Base-by-base conservation (phyloP, 1,140 invertebrate species). In the Drosophila tani region DNA sequence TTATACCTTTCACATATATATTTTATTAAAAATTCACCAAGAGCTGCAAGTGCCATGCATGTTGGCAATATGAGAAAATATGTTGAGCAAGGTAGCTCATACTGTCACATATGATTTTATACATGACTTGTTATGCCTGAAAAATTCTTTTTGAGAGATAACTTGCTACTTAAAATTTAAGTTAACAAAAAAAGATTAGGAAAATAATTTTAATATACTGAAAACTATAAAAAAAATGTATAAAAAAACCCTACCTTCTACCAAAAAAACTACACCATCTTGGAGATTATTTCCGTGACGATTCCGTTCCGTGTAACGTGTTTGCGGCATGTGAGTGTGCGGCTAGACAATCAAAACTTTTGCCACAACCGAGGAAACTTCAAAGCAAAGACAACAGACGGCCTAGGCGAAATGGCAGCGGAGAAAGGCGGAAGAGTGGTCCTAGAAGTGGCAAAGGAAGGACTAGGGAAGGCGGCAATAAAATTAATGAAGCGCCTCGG, bases 271-370 rank as follows among this genome's bases (percentile, higher is more conserved):
- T 14, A 21, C 17, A 5, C 14, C 2, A 21, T 24, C 6, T 11
- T 8, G 9, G 1, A 19, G 12, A 24, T 4, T n/a, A 15, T 19
- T 46, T 27, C 21, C 35, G 35, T 21, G 24, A 64, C 50, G 43
- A 60, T 71, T 81, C 21, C 14, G 58, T 65, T 21, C 38, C 27
- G 79, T 63, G 75, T 38, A 21, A 15, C 60, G 38, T 67, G 63
- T 67, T 66, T 59, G 64, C 41, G 43, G 79, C 51, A 70, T 82
- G 65, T 62, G 43, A 51, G 82, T 75, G 66, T 85, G 75, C 63
- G 84, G 77, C 85, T 81, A 81, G 86, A 88, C 85, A 88, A 88
- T 88, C 85, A 90, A 88, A 88, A 88, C 86, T 88, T 88, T 88
- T 90, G 46, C 73, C 60, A 32, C 58, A 49, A 51, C 57, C 65